Evolutionary conservation across 2,797 vertebrate species (phyloP).

Genomic region (Diplodus sargus): DNA sequence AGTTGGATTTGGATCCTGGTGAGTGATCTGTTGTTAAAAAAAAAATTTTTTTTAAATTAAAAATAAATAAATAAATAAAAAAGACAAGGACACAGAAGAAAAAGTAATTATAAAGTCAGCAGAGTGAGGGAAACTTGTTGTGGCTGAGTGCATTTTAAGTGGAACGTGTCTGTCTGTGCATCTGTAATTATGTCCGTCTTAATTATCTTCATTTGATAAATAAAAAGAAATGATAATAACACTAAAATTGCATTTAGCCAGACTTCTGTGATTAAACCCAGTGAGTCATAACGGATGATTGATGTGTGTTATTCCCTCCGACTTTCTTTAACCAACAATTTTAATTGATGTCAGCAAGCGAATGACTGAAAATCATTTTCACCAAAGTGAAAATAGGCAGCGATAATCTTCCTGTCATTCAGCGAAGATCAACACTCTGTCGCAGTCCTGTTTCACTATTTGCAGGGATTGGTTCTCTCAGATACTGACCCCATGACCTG

Average conservation of each 20-base stretch:
- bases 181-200: background rate
- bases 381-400: background rate
- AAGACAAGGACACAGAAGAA: background rate
- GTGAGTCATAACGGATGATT: background rate
- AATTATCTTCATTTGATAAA: background rate
- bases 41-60: too few relatives aligned
- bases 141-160: background rate
- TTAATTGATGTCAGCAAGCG: background rate
- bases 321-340: background rate
- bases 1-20: background rate
- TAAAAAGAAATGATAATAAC: background rate
- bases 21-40: background rate
- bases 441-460: background rate
- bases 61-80: background rate
- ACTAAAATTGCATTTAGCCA: background rate
- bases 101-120: background rate
- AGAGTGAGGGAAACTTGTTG: background rate
- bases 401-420: constrained; percentile 8
- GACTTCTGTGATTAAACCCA: background rate
- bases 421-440: background rate
- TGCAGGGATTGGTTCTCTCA: background rate
- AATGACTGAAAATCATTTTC: background rate
- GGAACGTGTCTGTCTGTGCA: background rate
- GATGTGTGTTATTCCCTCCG: background rate
- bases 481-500: background rate